Evolutionary conservation across 30 jellyfish, hydroid and myxozoan species (phyloP), one percentile per base, ranked within the genome.

Genomic region (Phacellophora camtschatica): DNA sequence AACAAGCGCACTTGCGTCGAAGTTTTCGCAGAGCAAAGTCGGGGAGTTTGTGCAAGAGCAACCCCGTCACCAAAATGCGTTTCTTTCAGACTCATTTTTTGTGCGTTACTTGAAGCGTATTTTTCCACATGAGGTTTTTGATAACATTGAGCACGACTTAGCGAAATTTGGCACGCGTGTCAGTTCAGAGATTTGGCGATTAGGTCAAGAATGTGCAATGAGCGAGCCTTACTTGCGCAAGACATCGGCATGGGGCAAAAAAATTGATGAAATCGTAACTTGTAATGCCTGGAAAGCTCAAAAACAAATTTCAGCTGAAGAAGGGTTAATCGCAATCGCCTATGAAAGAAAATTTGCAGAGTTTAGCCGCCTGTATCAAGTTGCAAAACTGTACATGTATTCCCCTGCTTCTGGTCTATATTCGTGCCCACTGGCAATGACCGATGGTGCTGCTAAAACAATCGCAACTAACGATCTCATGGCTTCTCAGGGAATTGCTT

Each of bases 381-480:
- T 78, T n/a, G 94, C 88, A 9, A 90, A 90, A 55, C 66, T 90
- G 74, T 76, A 30, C 49, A 27, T 90, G 62, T 90, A 64, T 61
- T 67, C 95, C 16, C 90, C 98, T 18, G 71, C 95, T 5, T 83
- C 96, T 35, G 98, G 98, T 13, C 70, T 90, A 36, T 90, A 75
- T 46, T 90, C 98, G 25, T 90, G 98, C 78, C 98, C 98, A 0
- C 70, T 90, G 72, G 98, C 98, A 51, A 90, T 90, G 98, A 90
- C 98, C 2, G 98, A 90, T 84, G 98, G 98, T 10, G 98, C 98
- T 42, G 98, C 98, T n/a, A 66, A 67, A 45, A 83, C 90, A 4
- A 16, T 90, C 5, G 90, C 83, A 87, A 84, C 90, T 33, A 64
- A 64, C 72, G 82, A n/a, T 51, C 72, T 80, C 32, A 15, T 49